Conservation (phyloP, 2,113 vertebrate genomes). For the Manacus vitellinus region DNA sequence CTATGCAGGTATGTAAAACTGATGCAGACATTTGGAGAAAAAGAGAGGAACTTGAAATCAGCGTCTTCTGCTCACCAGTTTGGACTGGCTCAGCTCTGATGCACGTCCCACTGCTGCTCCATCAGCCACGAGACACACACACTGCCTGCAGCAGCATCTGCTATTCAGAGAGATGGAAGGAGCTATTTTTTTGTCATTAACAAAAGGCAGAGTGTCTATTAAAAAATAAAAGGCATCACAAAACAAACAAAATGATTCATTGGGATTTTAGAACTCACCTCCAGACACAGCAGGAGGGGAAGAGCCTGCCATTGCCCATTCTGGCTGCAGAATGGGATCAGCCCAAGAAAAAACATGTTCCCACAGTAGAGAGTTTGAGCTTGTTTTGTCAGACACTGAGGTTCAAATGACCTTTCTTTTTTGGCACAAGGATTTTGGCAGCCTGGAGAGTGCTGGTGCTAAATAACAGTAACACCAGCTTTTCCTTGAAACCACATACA, state of each 20-base stretch:
- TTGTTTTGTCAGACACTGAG: conserved; percentile 37
- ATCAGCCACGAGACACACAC: background rate
- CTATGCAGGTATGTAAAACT: background rate
- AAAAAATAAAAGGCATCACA: conserved; percentile 32
- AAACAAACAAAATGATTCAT: conserved; percentile 57
- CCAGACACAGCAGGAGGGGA: conserved; percentile 45
- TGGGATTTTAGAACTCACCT: conserved; percentile 65
- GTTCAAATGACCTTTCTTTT: conserved; percentile 55
- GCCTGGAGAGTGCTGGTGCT: conserved; percentile 33
- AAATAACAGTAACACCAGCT: conserved; percentile 64
- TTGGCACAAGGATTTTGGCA: conserved; percentile 51
- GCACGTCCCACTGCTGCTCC: background rate
- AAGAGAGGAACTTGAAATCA: background rate
- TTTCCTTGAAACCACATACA: conserved; percentile 1
- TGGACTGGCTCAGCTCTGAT: background rate
- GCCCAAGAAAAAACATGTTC: conserved; percentile 23
- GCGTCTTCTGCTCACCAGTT: background rate
- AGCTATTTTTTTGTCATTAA: conserved; percentile 42
- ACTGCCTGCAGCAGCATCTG: background rate
- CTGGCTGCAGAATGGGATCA: conserved; percentile 29
- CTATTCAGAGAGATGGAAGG: background rate
- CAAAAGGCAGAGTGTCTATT: conserved; percentile 46
- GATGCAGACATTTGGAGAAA: background rate
- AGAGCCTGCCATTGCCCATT: conserved; percentile 33
- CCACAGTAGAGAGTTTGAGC: conserved; percentile 55